A percentile compares a stretch with the other conserved stretches of the same genome.
These are phyloP conservation scores for Mesitornis unicolor DNA, from an alignment of 2,113 vertebrate species.

Conservation along the genomic window DNA sequence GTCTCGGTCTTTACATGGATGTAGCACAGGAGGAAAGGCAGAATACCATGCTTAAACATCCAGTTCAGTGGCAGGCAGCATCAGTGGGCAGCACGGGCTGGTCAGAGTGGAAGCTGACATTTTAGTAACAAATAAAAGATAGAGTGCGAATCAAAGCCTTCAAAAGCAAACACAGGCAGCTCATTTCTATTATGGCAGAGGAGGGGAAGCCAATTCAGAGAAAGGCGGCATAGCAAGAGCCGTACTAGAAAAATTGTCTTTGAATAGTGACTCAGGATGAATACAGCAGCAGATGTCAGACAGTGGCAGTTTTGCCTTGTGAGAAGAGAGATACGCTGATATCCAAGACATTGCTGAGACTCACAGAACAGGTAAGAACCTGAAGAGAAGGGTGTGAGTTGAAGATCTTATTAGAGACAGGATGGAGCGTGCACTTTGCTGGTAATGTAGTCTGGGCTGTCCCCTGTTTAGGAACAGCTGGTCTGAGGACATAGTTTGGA, in stretches of 20 bases:
- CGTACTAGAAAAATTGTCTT: neutral
- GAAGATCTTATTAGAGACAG: neutral
- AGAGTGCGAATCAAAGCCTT: neutral
- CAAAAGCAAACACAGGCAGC: neutral
- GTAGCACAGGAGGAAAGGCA: neutral
- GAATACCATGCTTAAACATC: neutral
- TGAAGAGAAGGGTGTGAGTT: neutral
- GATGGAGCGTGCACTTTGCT: neutral
- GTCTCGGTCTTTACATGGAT: rapidly evolving
- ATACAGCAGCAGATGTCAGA: neutral
- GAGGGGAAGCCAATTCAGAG: neutral
- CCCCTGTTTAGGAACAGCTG: neutral
- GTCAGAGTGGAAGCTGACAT: neutral
- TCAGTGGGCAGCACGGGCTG: neutral
- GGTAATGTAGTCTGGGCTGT: neutral
- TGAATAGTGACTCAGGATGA: neutral
- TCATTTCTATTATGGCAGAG: neutral
- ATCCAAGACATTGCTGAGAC: neutral
- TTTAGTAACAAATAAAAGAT: neutral
- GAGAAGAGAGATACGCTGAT: neutral
- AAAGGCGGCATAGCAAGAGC: neutral
- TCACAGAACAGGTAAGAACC: neutral
- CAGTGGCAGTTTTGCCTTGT: neutral
- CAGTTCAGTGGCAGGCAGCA: rapidly evolving
- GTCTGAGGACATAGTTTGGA: neutral